These are phyloP conservation scores for Calameuta idolon DNA, from an alignment of 2,888 invertebrate species.

Conservation along the genomic window DNA sequence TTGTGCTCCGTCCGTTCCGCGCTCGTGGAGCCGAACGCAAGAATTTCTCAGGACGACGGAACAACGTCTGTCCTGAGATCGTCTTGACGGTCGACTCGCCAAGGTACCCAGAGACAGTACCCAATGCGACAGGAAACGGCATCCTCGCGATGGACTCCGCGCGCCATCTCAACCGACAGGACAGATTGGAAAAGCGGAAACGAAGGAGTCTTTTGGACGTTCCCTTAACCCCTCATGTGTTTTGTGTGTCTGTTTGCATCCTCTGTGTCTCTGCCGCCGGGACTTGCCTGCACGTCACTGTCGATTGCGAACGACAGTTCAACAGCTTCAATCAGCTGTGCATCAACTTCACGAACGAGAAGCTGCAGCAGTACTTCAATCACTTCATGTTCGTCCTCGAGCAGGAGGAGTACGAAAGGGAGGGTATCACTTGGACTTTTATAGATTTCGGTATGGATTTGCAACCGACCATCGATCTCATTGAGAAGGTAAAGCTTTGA, in stretches of 20 bases:
- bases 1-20: background rate
- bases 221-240: slow-evolving; percentile 7
- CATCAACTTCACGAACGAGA: slow-evolving; percentile 97
- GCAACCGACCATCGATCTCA: slow-evolving; percentile 89
- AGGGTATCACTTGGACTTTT: slow-evolving; percentile 91
- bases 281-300: slow-evolving; percentile 23
- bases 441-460: slow-evolving; percentile 97
- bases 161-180: background rate
- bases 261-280: slow-evolving; percentile 29
- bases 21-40: background rate
- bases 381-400: slow-evolving; percentile 96
- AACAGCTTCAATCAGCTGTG: slow-evolving; percentile 96
- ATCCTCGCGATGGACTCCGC: background rate
- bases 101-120: background rate
- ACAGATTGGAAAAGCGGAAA: background rate
- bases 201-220: background rate
- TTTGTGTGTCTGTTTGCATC: slow-evolving; percentile 48
- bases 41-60: background rate
- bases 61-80: background rate
- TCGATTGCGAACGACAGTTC: slow-evolving; percentile 71
- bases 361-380: slow-evolving; percentile 96
- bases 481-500: slow-evolving; percentile 78
- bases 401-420: slow-evolving; percentile 94
- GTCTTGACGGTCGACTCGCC: background rate
- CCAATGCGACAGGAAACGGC: background rate